A percentile compares a stretch with the other conserved stretches of the same genome.
These are phyloP conservation scores for Coreoperca whiteheadi DNA, from an alignment of 2,113 vertebrate species.

Conservation along the genomic window DNA sequence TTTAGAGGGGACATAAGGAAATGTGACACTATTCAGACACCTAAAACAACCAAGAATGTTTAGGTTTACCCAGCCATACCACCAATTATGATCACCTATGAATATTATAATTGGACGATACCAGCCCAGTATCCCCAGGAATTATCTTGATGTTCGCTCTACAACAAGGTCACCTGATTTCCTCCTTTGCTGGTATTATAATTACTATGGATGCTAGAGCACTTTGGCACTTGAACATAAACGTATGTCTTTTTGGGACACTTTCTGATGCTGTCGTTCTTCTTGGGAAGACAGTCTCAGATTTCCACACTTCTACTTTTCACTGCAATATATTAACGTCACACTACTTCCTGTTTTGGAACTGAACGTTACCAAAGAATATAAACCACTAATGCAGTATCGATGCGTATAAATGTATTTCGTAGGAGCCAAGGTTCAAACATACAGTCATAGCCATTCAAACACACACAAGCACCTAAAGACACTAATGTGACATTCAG, in stretches of 20 bases:
- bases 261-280: background rate
- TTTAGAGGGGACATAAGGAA: too few species aligned
- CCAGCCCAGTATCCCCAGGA: background rate
- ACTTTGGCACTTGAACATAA: background rate
- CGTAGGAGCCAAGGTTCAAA: background rate
- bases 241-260: background rate
- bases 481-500: slow-evolving; percentile 2
- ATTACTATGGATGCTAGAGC: background rate
- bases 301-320: background rate
- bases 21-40: background rate
- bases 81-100: too few species aligned
- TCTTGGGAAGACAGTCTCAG: background rate
- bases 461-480: slow-evolving; percentile 15
- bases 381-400: background rate
- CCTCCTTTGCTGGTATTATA: background rate
- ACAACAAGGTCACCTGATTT: background rate
- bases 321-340: background rate
- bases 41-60: background rate
- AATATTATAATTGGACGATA: too few species aligned
- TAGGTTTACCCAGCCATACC: background rate
- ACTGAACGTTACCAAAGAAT: background rate
- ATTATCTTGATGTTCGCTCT: background rate
- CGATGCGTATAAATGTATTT: background rate
- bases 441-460: background rate
- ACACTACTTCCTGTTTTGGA: slow-evolving; percentile 4